These are phyloP conservation scores for Pogonocherus hispidulus DNA, from an alignment of 2,888 invertebrate genomes.

Conservation along the genomic window DNA sequence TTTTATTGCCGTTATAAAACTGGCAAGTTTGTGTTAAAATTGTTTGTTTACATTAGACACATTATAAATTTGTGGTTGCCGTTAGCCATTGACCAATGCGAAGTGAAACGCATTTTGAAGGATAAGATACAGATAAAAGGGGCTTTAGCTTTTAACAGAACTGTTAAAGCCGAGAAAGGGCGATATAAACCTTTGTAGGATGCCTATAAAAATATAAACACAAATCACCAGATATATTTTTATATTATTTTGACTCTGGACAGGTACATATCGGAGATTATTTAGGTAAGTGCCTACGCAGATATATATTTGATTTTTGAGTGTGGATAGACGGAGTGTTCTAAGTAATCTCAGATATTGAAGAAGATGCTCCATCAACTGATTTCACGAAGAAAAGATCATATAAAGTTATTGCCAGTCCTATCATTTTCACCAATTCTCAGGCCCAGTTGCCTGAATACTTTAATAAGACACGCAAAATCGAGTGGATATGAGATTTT, in stretches of 20 bases:
- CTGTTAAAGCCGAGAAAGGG: not conserved
- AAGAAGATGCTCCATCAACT: too few relatives aligned
- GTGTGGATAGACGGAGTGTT: too few relatives aligned
- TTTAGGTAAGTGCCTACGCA: too few relatives aligned
- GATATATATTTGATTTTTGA: too few relatives aligned
- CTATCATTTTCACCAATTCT: too few relatives aligned
- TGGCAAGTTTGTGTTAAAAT: not conserved
- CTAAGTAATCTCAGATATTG: too few relatives aligned
- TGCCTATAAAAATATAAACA: not conserved
- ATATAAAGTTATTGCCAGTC: too few relatives aligned
- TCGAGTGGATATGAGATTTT: too few relatives aligned
- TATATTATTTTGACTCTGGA: not conserved
- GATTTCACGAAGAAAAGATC: too few relatives aligned
- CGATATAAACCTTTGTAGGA: not conserved
- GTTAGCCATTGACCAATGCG: not conserved
- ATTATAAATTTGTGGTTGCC: not conserved
- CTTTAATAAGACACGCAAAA: too few relatives aligned
- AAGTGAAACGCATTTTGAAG: not conserved
- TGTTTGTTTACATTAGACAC: not conserved
- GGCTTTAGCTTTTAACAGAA: not conserved
- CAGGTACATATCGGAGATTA: too few relatives aligned
- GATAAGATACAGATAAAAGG: not conserved
- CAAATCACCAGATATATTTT: not conserved
- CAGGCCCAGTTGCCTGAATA: too few relatives aligned
- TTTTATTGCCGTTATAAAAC: not conserved